These are phyloP conservation scores for Patiria miniata DNA, from an alignment of 35 echinoderm and acorn worm genomes.

Conservation along the genomic window DNA sequence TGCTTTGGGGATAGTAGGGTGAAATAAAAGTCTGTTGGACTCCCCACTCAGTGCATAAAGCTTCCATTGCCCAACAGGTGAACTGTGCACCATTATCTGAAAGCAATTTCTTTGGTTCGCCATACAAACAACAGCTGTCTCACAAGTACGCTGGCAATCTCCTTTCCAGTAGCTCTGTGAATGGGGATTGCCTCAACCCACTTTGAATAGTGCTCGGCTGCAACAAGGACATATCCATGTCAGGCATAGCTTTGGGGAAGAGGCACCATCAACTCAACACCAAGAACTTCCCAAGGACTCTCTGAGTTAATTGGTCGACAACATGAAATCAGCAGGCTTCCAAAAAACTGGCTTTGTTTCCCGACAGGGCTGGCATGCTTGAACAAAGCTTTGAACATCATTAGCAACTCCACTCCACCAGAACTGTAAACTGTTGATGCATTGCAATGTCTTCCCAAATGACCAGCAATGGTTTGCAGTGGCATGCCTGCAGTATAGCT, in stretches of 20 bases:
- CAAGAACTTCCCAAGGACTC: conserved; percentile 53
- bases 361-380: conserved; percentile 34
- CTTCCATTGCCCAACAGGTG: conserved; percentile 26
- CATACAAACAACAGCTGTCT: conserved; percentile 52
- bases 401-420: conserved; percentile 49
- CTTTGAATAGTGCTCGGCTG: conserved; percentile 16
- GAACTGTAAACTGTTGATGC: conserved; percentile 25
- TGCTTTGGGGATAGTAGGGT: conserved; percentile 58
- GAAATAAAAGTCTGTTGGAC: conserved; percentile 57
- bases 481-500: conserved; percentile 32
- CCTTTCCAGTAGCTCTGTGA: conserved; percentile 7
- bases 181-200: conserved; percentile 33
- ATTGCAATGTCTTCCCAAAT: conserved; percentile 54
- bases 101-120: conserved; percentile 54
- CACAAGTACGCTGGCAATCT: conserved; percentile 16
- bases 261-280: too few species aligned
- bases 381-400: conserved; percentile 41
- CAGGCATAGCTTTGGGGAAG: conserved; percentile 21
- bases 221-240: conserved; percentile 37
- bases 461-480: conserved; percentile 55
- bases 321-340: conserved; percentile 49
- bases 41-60: conserved; percentile 53
- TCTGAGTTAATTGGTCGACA: conserved; percentile 34
- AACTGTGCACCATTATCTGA: conserved; percentile 63
- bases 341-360: conserved; percentile 51